These are phyloP conservation scores for Apeltes quadracus DNA, from an alignment of 2,113 vertebrate species.

Conservation along the genomic window DNA sequence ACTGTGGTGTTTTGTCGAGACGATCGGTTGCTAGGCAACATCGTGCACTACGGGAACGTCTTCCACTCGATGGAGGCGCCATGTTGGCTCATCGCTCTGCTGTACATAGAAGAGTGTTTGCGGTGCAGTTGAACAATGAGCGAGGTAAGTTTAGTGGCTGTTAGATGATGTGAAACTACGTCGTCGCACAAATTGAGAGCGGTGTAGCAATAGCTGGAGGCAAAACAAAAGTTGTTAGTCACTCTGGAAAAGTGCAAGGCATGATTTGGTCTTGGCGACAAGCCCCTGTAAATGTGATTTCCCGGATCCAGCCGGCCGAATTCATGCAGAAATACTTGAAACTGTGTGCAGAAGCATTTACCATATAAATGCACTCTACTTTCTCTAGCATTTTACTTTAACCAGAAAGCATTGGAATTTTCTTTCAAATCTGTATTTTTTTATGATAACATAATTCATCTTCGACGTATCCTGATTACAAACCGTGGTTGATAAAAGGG, in stretches of 20 bases:
- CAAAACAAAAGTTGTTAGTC: conserved; percentile 7
- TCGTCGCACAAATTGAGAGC: not conserved
- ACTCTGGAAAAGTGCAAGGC: not conserved
- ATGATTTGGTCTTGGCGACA: not conserved
- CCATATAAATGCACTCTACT: too few species aligned
- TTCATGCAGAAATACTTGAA: not conserved
- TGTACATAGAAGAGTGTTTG: too few species aligned
- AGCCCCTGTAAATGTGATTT: too few species aligned
- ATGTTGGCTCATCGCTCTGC: not conserved
- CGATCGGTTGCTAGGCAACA: conserved; percentile 40
- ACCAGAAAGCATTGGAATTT: not conserved
- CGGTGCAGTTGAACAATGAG: not conserved
- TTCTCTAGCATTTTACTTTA: not conserved
- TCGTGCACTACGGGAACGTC: not conserved
- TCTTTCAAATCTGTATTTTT: not conserved
- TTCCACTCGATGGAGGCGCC: not conserved
- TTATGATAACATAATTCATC: not conserved
- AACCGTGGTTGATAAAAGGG: not conserved
- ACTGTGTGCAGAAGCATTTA: not conserved
- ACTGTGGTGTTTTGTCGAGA: conserved; percentile 37
- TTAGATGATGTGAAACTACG: not conserved
- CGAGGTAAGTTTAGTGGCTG: not conserved
- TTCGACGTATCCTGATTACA: not conserved
- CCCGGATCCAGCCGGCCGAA: too few species aligned
- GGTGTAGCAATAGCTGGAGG: not conserved